These are phyloP conservation scores for Phrynosoma blainvillii DNA, from an alignment of 2,113 vertebrate genomes.

Conservation along the genomic window DNA sequence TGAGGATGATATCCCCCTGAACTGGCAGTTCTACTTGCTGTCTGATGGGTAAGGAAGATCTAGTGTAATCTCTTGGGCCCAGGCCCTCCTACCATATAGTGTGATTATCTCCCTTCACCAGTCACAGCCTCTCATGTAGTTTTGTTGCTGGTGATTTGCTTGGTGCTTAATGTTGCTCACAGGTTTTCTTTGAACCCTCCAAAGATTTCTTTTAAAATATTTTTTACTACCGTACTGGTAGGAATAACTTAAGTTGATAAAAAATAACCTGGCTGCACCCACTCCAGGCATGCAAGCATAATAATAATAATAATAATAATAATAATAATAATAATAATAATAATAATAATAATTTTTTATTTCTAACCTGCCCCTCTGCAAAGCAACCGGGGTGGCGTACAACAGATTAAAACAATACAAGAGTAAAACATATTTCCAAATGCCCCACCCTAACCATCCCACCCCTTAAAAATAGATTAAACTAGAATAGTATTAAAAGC, in stretches of 20 bases:
- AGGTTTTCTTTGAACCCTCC: not conserved
- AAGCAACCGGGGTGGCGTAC: no score
- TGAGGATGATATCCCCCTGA: slow-evolving; percentile 48
- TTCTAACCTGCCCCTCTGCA: no score
- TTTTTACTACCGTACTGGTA: no score
- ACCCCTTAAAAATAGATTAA: no score
- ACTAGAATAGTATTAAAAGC: no score
- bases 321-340: no score
- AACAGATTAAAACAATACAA: no score
- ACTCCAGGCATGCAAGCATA: not conserved
- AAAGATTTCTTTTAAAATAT: not conserved
- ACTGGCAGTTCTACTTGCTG: slow-evolving; percentile 88
- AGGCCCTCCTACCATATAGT: not conserved
- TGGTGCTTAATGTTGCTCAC: not conserved
- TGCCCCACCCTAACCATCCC: no score
- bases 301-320: no score
- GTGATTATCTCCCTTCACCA: not conserved
- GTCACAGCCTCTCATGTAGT: not conserved
- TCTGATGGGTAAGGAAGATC: slow-evolving; percentile 80
- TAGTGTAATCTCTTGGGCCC: not conserved
- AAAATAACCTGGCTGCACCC: not conserved
- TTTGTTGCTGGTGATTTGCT: not conserved
- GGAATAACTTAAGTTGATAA: not conserved
- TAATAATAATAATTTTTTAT: no score
- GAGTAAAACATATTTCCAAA: no score